Conservation (phyloP, 2,797 vertebrate species). For the Xenentodon cancila region DNA sequence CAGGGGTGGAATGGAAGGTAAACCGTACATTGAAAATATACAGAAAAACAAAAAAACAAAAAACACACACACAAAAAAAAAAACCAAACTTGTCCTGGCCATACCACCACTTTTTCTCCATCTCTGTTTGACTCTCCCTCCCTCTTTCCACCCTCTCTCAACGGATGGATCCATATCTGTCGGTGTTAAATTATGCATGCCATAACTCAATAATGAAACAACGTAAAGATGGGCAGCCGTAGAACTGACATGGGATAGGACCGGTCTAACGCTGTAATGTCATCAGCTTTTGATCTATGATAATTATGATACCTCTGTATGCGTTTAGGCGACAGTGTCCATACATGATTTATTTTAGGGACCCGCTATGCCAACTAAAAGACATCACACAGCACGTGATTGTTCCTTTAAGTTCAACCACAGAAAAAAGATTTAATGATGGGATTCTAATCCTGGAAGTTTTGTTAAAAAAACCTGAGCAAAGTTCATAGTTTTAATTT, state of each 20-base stretch:
- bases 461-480: slow-evolving; percentile 17
- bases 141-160: slow-evolving; percentile 71
- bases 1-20: background rate
- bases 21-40: too few relatives aligned
- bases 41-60: slow-evolving; percentile 21
- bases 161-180: slow-evolving; percentile 81
- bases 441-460: slow-evolving; percentile 37
- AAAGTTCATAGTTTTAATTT: background rate
- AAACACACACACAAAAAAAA: slow-evolving; percentile 12
- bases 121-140: slow-evolving; percentile 46
- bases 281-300: slow-evolving; percentile 84
- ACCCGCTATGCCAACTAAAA: slow-evolving; percentile 64
- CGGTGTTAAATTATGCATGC: slow-evolving; percentile 82
- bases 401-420: slow-evolving; percentile 58
- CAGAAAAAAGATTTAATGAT: slow-evolving; percentile 44
- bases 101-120: slow-evolving; percentile 20
- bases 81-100: slow-evolving; percentile 20
- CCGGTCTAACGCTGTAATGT: slow-evolving; percentile 75
- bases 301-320: slow-evolving; percentile 83
- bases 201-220: slow-evolving; percentile 84
- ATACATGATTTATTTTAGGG: slow-evolving; percentile 80
- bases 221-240: slow-evolving; percentile 77
- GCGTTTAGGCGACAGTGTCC: slow-evolving; percentile 77
- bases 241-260: slow-evolving; percentile 79
- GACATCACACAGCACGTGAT: slow-evolving; percentile 60